Base-by-base conservation (phyloP, 2,797 vertebrate species). In the Rhadinocentrus ornatus region DNA sequence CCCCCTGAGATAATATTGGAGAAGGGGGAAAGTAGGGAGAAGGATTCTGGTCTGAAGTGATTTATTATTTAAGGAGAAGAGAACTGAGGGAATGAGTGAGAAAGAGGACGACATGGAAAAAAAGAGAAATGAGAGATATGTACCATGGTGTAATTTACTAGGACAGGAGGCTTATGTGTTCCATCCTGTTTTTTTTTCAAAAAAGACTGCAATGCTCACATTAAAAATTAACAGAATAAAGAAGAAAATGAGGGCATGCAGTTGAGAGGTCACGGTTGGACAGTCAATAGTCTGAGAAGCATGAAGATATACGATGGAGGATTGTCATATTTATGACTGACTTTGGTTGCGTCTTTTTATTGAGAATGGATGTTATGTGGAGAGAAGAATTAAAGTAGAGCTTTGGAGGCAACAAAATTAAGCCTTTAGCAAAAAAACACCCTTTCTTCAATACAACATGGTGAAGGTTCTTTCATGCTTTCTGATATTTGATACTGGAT, bases 21-120 rank as follows among this genome's bases (percentile, higher is more conserved):
- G 69, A 34, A 68, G 44, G 27, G 52, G 32, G 24, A 77, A 81
- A 55, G 73, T 65, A 58, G 55, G 73, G 46, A 59, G 52, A 62
- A 71, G 77, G 66, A 52, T 84, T 83, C 86, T 89, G 81, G 68
- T 80, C 83, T 79, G 65, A 74, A 86, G 82, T 55, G 16, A 86
- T 92, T 62, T 67, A 90, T 93, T 92, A 93, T 93, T 93, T 65
- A 91, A 46, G 54, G 29, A 78, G 81, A 24, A 24, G 22, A 69
- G 66, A 71, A 78, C n/a, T 39, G 55, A 72, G 27, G 65, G 63
- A 81, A 53, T n/a, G 16, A 2, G 48, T 22, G 53, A 62, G 31
- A 62, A 57, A 58, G 44, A 69, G 31, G 73, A 65, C 71, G 57
- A 69, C 60, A 71, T 69, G 69, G 48, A 75, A 66, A 35, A 34